A percentile compares a stretch with the other conserved stretches of the same genome.
phyloP scores from a whole-genome alignment of 2,888 invertebrate genomes.

The Stenoptilia bipunctidactyla region DNA sequence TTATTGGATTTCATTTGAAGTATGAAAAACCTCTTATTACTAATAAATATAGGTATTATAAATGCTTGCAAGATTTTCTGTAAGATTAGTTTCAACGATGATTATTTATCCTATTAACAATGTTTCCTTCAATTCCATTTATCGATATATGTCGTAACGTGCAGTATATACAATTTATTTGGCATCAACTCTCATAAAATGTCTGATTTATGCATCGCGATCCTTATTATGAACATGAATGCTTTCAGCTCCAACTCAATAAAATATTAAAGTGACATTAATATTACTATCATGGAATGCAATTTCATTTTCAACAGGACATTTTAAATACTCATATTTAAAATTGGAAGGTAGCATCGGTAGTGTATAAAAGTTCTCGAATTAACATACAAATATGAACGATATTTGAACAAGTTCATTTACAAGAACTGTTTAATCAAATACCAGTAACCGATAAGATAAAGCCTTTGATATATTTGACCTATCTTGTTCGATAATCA shows the following conservation, averaged over 20 bases:
- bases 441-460: too few species aligned
- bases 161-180: slow-evolving; percentile 39
- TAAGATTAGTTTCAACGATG: neutral
- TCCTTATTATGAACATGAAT: slow-evolving; percentile 40
- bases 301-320: slow-evolving; percentile 34
- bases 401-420: too few species aligned
- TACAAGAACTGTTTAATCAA: too few species aligned
- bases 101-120: slow-evolving; percentile 9
- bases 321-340: slow-evolving; percentile 27
- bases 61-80: neutral
- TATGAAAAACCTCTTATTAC: too few species aligned
- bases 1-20: too few species aligned
- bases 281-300: slow-evolving; percentile 28
- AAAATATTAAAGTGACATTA: slow-evolving; percentile 52
- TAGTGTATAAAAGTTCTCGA: too few species aligned
- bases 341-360: neutral
- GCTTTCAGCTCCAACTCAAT: slow-evolving; percentile 41
- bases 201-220: slow-evolving; percentile 42
- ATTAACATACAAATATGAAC: too few species aligned
- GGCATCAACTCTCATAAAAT: slow-evolving; percentile 44
- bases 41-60: too few species aligned
- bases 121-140: slow-evolving; percentile 25
- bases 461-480: too few species aligned
- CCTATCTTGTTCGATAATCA: slow-evolving; percentile 17
- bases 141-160: slow-evolving; percentile 15